phyloP scores from a whole-genome alignment of 1,140 invertebrate genomes.

The Brachionus rotundiformis region DNA sequence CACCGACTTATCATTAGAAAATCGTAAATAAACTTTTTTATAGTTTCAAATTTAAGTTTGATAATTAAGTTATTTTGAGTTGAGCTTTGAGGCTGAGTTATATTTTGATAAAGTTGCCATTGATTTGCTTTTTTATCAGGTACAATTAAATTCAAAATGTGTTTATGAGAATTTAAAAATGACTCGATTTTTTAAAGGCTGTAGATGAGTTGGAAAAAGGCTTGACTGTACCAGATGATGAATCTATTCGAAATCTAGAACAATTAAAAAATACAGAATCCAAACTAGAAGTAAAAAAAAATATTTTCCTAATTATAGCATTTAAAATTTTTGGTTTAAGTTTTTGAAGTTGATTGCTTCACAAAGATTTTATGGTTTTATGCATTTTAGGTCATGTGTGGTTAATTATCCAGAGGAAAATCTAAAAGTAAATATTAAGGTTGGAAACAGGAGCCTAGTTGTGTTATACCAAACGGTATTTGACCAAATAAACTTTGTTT shows the following conservation, averaged over 20 bases:
- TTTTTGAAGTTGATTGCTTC: slow-evolving; percentile 4
- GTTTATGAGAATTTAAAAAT: background rate
- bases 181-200: background rate
- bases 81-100: slow-evolving; percentile 77
- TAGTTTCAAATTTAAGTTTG: background rate
- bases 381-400: slow-evolving; percentile 76
- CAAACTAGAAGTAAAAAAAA: slow-evolving; percentile 74
- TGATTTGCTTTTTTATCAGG: slow-evolving; percentile 82
- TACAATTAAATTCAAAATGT: slow-evolving; percentile 17
- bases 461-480: slow-evolving; percentile 65
- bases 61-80: slow-evolving; percentile 72
- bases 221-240: slow-evolving; percentile 62
- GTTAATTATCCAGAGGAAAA: slow-evolving; percentile 76
- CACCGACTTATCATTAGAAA: slow-evolving; percentile 63
- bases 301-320: background rate
- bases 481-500: background rate
- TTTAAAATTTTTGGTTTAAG: background rate
- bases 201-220: slow-evolving; percentile 18
- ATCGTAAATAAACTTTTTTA: slow-evolving; percentile 55
- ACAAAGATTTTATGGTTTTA: slow-evolving; percentile 79
- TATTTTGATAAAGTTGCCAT: slow-evolving; percentile 77
- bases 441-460: slow-evolving; percentile 77
- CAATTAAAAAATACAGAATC: slow-evolving; percentile 74
- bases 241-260: slow-evolving; percentile 73
- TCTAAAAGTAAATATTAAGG: slow-evolving; percentile 71